Base-by-base conservation (phyloP, 2,797 vertebrate species). In the Jordanella pulchra region DNA sequence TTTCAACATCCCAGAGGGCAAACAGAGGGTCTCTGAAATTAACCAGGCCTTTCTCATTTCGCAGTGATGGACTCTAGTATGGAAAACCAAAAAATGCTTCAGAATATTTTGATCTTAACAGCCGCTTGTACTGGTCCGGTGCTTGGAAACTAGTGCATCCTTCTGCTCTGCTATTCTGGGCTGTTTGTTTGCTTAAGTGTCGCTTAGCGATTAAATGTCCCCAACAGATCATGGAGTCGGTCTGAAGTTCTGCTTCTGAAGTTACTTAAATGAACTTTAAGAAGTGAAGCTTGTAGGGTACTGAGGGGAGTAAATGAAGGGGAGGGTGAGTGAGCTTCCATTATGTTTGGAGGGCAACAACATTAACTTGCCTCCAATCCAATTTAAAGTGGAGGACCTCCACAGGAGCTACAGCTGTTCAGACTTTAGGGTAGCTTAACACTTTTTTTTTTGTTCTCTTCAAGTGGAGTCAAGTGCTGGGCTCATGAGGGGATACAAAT, bases 211-310 rank as follows among this genome's bases (percentile, higher is more conserved):
- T 69, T 64, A 56, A 76, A 84, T 15, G 7, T 54, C 74, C 75
- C 66, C 10, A n/a, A 47, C 65, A 63, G 72, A 58, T 83, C 50
- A 61, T 18, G 77, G 18, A 64, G 45, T 72, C 53, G 30, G 66
- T 51, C 45, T 67, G 23, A 1, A 14, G 72, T 76, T 77, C 54
- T 74, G 42, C 64, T 86, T 86, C 60, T 63, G 60, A 71, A 79
- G 74, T 79, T 73, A 64, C 65, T 85, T 80, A 84, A 84, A 92
- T 90, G 51, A 89, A 89, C 83, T 86, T 89, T 78, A 84, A 77
- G 80, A 87, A 90, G 85, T 91, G 86, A 39, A 90, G 81, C 70
- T 77, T 75, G 83, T 82, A 92, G 70, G 61, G 73, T 61, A 65
- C 79, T 90, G 73, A 84, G 79, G 84, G 72, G 54, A 86, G 66